Percentiles rank a stretch among this genome's conserved stretches.
These are phyloP conservation scores for Microplitis manilae DNA, from an alignment of 2,888 invertebrate species.

Conservation along the genomic window DNA sequence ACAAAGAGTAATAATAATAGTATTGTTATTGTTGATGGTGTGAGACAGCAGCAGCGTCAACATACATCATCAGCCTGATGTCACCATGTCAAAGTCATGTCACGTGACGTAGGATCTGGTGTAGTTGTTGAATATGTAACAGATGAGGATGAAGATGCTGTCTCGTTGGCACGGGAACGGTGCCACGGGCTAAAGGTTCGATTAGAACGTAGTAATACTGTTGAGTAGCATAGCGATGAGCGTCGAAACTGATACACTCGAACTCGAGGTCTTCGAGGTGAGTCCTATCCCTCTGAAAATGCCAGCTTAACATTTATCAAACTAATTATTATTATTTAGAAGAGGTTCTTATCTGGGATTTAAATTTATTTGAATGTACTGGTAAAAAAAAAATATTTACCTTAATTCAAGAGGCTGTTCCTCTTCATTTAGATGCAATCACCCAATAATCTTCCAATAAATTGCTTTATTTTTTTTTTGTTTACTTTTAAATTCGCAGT, in stretches of 20 bases:
- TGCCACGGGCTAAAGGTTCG: constrained; percentile 64
- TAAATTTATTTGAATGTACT: too few species aligned
- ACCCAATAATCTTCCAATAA: too few species aligned
- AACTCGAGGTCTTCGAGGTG: constrained; percentile 71
- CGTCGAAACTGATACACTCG: constrained; percentile 68
- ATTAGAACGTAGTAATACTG: constrained; percentile 60
- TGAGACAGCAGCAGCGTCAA: neutral
- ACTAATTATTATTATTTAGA: too few species aligned
- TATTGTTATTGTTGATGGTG: neutral
- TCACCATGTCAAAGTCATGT: constrained; percentile 35
- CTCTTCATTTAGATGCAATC: too few species aligned
- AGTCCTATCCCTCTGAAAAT: constrained; percentile 46
- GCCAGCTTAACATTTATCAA: too few species aligned
- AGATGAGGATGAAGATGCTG: constrained; percentile 49
- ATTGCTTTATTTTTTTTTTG: too few species aligned
- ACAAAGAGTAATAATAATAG: neutral
- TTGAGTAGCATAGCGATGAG: constrained; percentile 63
- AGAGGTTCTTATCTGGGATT: too few species aligned
- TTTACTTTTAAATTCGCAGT: too few species aligned
- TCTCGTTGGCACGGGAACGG: constrained; percentile 61
- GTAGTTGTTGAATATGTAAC: constrained; percentile 41
- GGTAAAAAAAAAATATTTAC: too few species aligned
- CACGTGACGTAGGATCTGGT: constrained; percentile 32
- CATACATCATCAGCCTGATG: constrained; percentile 6
- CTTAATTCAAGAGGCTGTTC: too few species aligned